These are phyloP conservation scores for Phaenicophaeus curvirostris DNA, from an alignment of 2,797 vertebrate genomes.

Conservation along the genomic window DNA sequence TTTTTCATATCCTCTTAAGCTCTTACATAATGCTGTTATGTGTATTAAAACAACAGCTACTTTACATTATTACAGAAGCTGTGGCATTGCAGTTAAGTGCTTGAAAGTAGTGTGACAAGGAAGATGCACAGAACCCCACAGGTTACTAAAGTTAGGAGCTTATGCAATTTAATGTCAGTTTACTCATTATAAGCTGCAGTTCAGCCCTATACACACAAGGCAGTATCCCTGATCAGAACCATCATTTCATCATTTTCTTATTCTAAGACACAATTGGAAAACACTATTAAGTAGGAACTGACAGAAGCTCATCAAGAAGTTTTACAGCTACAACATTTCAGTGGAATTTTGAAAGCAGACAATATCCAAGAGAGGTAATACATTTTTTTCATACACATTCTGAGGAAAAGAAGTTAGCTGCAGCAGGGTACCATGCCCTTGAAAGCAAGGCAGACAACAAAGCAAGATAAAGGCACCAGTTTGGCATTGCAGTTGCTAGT, in stretches of 20 bases:
- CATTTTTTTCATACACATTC: not conserved
- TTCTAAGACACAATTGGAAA: not conserved
- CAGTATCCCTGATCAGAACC: not conserved
- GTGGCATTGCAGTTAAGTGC: not conserved
- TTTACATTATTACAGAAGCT: not conserved
- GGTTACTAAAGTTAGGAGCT: not conserved
- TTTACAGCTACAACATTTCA: not conserved
- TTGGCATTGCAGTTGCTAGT: not conserved
- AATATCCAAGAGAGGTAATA: not conserved
- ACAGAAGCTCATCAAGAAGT: not conserved
- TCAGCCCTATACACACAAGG: not conserved
- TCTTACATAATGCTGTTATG: conserved; percentile 40
- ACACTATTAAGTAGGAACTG: not conserved
- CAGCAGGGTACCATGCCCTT: conserved; percentile 2
- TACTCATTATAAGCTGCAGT: not conserved
- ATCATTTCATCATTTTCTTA: not conserved
- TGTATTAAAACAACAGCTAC: conserved; percentile 25
- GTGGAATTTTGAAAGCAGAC: not conserved
- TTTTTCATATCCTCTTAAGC: conserved; percentile 49
- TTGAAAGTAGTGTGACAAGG: not conserved
- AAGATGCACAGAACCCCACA: not conserved
- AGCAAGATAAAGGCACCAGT: not conserved
- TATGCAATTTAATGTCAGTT: not conserved
- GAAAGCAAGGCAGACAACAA: not conserved
- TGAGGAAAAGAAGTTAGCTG: not conserved